Percentiles rank a stretch among this genome's conserved stretches.
Conservation (phyloP, 2,888 invertebrate genomes). For the Xestia ashworthii region DNA sequence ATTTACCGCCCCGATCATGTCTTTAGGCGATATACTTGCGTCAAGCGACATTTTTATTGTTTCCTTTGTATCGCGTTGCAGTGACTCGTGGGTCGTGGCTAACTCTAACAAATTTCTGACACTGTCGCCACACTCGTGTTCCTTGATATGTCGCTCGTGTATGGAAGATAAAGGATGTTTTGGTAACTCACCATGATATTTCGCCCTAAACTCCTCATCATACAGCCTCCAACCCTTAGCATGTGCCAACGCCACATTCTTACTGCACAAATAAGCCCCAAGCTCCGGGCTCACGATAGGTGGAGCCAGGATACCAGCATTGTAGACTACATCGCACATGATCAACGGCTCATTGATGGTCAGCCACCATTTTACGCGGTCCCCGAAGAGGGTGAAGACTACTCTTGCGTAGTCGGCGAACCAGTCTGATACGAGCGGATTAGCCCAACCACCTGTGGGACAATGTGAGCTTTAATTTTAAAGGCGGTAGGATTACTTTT, state of each 20-base stretch:
- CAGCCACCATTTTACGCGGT: conserved; percentile 92
- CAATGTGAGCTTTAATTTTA: background rate
- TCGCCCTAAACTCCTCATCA: conserved; percentile 87
- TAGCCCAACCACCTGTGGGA: conserved; percentile 40
- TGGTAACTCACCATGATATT: conserved; percentile 41
- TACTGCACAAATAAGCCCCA: conserved; percentile 85
- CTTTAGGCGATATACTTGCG: too few species aligned
- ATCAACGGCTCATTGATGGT: conserved; percentile 93
- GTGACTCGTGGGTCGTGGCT: background rate
- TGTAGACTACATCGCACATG: conserved; percentile 73
- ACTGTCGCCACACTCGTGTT: background rate
- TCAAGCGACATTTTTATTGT: too few species aligned
- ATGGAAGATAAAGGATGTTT: background rate
- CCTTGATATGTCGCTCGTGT: background rate
- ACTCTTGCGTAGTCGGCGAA: conserved; percentile 87
- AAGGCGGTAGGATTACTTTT: background rate
- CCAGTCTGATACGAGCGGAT: conserved; percentile 37
- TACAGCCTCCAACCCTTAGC: conserved; percentile 92
- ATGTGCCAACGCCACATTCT: conserved; percentile 93
- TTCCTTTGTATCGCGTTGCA: background rate
- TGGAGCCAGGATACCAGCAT: conserved; percentile 82
- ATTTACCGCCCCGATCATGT: background rate
- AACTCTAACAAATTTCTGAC: too few species aligned
- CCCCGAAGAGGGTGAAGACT: conserved; percentile 89
- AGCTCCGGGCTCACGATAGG: conserved; percentile 76